Conservation (phyloP, 2,797 vertebrate genomes). For the Manis javanica region DNA sequence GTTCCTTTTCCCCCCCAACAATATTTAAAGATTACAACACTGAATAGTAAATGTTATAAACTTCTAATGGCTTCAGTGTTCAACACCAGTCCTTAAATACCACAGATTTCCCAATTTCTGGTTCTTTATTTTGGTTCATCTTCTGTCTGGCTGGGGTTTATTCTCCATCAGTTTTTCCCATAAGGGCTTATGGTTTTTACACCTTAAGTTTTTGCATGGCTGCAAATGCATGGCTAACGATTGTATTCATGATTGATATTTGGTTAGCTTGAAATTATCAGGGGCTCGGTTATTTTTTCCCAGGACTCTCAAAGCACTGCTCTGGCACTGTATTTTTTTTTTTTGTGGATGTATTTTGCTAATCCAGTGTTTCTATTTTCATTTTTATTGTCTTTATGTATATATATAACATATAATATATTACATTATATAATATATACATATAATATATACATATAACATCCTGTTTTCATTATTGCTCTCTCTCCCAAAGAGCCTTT, state of each 20-base stretch:
- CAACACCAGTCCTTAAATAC: not conserved
- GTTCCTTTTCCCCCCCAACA: not conserved
- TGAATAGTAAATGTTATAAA: not conserved
- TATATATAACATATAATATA: not conserved
- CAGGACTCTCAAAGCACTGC: not conserved
- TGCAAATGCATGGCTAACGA: not conserved
- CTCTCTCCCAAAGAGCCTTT: not conserved
- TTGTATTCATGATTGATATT: not conserved
- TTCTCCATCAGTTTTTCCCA: not conserved
- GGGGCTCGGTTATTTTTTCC: not conserved
- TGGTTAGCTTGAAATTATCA: not conserved
- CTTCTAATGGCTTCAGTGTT: not conserved
- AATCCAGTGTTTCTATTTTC: not conserved
- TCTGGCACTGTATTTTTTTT: not conserved
- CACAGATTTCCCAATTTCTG: not conserved
- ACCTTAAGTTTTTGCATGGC: not conserved
- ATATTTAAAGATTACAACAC: not conserved
- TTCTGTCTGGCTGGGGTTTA: not conserved
- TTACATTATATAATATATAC: too few relatives aligned
- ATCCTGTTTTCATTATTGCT: slow-evolving; percentile 34
- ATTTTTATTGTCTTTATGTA: not conserved
- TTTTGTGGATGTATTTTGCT: not conserved
- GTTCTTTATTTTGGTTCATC: not conserved
- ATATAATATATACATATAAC: not conserved
- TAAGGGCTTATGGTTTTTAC: not conserved